These are phyloP conservation scores for Malurus elegans DNA, from an alignment of 2,113 vertebrate genomes.

Conservation along the genomic window DNA sequence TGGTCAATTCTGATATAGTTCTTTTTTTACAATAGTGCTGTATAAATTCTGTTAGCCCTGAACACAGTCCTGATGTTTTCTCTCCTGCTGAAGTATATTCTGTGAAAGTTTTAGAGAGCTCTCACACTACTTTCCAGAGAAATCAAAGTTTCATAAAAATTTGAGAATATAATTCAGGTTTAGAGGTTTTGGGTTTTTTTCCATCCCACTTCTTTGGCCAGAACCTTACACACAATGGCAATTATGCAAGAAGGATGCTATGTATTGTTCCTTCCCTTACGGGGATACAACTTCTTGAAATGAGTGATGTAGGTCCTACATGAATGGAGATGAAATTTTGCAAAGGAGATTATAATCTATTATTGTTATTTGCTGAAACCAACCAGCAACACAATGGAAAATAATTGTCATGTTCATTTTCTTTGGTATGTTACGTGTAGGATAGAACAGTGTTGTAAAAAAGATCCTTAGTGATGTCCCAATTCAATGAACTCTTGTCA, in stretches of 20 bases:
- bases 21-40: neutral
- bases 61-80: neutral
- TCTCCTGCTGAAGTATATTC: neutral
- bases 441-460: neutral
- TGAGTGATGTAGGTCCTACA: neutral
- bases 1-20: neutral
- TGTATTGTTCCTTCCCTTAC: neutral
- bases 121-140: neutral
- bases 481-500: neutral
- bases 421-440: neutral
- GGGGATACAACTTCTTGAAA: neutral
- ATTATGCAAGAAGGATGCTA: neutral
- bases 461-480: neutral
- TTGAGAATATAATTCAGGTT: neutral
- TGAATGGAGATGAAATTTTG: neutral
- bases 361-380: neutral
- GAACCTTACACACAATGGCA: neutral
- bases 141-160: neutral
- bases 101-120: neutral
- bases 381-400: neutral
- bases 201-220: neutral
- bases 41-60: neutral
- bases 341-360: neutral
- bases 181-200: neutral
- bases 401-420: neutral